phyloP scores from a whole-genome alignment of 2,888 invertebrate genomes.

The Drosophila affinis region DNA sequence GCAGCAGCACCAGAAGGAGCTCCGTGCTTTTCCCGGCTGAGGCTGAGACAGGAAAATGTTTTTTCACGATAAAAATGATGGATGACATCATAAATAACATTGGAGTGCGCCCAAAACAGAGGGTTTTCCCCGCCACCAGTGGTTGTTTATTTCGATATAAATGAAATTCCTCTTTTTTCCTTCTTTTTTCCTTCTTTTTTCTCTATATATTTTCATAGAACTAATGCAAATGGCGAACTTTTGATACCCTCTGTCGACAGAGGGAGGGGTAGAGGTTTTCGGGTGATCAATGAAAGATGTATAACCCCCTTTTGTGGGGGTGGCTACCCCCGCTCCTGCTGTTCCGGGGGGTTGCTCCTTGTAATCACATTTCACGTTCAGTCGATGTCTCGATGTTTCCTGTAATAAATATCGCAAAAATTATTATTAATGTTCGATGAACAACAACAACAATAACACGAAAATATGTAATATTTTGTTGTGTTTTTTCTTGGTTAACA shows the following conservation, averaged over 20 bases:
- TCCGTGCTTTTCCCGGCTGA: slow-evolving; percentile 25
- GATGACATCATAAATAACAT: slow-evolving; percentile 84
- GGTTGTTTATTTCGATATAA: slow-evolving; percentile 84
- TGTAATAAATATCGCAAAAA: slow-evolving; percentile 76
- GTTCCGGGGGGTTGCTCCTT: slow-evolving; percentile 46
- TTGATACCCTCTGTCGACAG: slow-evolving; percentile 57
- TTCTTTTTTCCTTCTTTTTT: slow-evolving; percentile 24
- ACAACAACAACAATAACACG: not conserved
- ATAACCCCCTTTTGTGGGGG: slow-evolving; percentile 29
- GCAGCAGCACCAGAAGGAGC: slow-evolving; percentile 44
- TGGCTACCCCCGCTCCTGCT: slow-evolving; percentile 8
- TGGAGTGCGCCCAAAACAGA: slow-evolving; percentile 83
- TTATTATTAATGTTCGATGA: slow-evolving; percentile 70
- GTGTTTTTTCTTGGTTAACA: slow-evolving; percentile 15
- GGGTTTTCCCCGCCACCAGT: slow-evolving; percentile 78
- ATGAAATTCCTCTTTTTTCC: slow-evolving; percentile 71
- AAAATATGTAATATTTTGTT: slow-evolving; percentile 19
- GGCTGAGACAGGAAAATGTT: slow-evolving; percentile 83
- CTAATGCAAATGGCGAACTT: slow-evolving; percentile 70
- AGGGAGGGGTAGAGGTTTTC: not conserved
- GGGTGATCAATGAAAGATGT: slow-evolving; percentile 38
- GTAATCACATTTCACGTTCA: slow-evolving; percentile 73
- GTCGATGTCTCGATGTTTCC: slow-evolving; percentile 64
- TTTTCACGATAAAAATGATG: slow-evolving; percentile 85
- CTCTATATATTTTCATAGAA: not conserved